Evolutionary conservation across 2,888 invertebrate genomes (phyloP), one percentile per base, ranked within the genome.

Genomic region (Smittia sp.): DNA sequence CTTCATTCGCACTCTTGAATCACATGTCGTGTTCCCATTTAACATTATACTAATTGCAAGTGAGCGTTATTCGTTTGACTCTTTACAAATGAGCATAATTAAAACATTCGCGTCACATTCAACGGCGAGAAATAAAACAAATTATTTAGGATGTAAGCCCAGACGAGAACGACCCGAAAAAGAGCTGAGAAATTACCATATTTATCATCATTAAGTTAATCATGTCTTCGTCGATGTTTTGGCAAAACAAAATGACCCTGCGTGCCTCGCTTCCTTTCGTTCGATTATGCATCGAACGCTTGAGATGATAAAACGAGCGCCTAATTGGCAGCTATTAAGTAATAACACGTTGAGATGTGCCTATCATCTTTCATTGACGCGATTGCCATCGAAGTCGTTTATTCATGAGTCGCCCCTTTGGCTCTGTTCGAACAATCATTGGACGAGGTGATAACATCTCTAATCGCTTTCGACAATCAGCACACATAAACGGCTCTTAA

Each of bases 261-360:
- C 58, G 9, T 20, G 18, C n/a, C 58, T n/a, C 18, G 9, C 22
- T 18, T 9, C 6, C 58, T 1, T 18, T 3, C 22, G 18, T 18
- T 2, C 20, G 9, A 58, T 18, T 20, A 18, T 58, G n/a, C n/a
- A 18, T 58, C 20, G 9, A 58, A 18, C 9, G n/a, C 20, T 41
- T 27, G 46, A 46, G 52, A 52, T 69, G 69, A 52, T 69, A 20
- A 69, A 69, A 69, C 24, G 46, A 68, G 41, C 41, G 24, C 41
- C 69, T 69, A 69, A 69, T 69, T 69, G 69, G 69, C 69, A 69
- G 69, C 69, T 69, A 69, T 69, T 69, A 69, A 69, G 69, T 69
- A 69, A 69, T 69, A 69, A 69, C 69, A 69, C 32, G 69, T 69
- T 69, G 52, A 20, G 54, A 52, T 69, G 22, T 69, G 69, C 15